phyloP scores from a whole-genome alignment of 23 tunicate species.

The Diplosoma virens region DNA sequence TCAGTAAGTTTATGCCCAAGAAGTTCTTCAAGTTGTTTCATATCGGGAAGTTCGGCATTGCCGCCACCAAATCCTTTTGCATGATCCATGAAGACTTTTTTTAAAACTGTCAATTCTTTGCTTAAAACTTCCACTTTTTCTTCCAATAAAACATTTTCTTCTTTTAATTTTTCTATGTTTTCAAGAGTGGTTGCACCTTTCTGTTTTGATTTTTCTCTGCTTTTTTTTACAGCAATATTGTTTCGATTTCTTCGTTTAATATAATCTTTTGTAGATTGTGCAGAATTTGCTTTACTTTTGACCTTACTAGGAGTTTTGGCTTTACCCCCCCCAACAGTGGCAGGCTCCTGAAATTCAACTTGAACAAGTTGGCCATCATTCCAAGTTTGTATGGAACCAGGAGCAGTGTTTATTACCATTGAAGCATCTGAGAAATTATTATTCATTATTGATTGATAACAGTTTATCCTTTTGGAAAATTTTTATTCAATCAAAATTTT shows the following conservation, averaged over 20 bases:
- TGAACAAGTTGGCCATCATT: too few species aligned
- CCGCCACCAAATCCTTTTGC: constrained; percentile 70
- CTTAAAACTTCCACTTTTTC: constrained; percentile 51
- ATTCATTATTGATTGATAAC: too few species aligned
- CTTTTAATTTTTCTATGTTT: constrained; percentile 54
- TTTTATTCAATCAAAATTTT: too few species aligned
- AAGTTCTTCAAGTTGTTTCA: constrained; percentile 54
- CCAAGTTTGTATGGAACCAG: too few species aligned
- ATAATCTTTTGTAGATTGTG: constrained; percentile 44
- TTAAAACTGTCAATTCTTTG: constrained; percentile 55
- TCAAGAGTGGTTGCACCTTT: constrained; percentile 37
- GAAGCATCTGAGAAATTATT: too few species aligned
- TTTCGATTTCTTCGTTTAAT: constrained; percentile 53
- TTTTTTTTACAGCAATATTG: constrained; percentile 86
- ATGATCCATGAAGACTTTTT: constrained; percentile 82
- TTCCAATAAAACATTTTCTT: constrained; percentile 66
- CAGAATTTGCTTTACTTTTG: constrained; percentile 25
- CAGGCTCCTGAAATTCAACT: too few species aligned
- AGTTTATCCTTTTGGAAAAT: too few species aligned
- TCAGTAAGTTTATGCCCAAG: constrained; percentile 70
- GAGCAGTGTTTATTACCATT: too few species aligned
- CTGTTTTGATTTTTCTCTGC: constrained; percentile 71
- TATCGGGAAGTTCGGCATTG: constrained; percentile 44
- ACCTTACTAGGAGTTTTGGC: constrained; percentile 60
- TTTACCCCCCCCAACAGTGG: constrained; percentile 65